These are phyloP conservation scores for Hydrochoerus hydrochaeris DNA, from an alignment of 2,113 vertebrate species.

Conservation along the genomic window DNA sequence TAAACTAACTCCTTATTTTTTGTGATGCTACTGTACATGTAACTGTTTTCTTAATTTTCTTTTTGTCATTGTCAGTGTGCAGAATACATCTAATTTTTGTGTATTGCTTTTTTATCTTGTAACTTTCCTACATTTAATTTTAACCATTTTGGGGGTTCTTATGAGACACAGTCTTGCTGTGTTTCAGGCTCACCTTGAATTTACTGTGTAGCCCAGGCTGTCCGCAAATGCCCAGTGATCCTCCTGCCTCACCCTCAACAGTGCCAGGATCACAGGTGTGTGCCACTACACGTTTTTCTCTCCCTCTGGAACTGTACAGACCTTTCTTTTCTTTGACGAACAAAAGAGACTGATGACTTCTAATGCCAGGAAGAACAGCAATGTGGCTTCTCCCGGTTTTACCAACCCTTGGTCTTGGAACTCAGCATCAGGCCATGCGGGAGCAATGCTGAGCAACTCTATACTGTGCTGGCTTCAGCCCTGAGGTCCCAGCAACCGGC, in stretches of 20 bases:
- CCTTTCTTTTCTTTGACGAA: background rate
- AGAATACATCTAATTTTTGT: background rate
- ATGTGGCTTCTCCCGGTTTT: background rate
- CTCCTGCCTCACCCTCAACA: background rate
- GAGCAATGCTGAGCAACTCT: background rate
- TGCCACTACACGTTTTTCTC: background rate
- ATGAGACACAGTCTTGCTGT: background rate
- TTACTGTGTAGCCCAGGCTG: background rate
- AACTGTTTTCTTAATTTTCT: background rate
- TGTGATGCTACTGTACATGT: background rate
- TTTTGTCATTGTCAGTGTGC: background rate
- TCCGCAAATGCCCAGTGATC: background rate
- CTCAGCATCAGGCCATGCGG: background rate
- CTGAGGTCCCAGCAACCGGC: background rate
- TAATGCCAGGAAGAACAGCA: background rate
- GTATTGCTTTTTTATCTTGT: background rate
- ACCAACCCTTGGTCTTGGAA: background rate
- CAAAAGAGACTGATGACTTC: background rate
- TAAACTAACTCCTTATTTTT: background rate
- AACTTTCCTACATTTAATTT: background rate
- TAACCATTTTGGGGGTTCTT: background rate
- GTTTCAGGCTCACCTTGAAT: background rate
- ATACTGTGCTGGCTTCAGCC: background rate
- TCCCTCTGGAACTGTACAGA: background rate
- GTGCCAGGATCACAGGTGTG: background rate